Base-by-base conservation (phyloP, 2,113 vertebrate species). In the Zapus hudsonius region DNA sequence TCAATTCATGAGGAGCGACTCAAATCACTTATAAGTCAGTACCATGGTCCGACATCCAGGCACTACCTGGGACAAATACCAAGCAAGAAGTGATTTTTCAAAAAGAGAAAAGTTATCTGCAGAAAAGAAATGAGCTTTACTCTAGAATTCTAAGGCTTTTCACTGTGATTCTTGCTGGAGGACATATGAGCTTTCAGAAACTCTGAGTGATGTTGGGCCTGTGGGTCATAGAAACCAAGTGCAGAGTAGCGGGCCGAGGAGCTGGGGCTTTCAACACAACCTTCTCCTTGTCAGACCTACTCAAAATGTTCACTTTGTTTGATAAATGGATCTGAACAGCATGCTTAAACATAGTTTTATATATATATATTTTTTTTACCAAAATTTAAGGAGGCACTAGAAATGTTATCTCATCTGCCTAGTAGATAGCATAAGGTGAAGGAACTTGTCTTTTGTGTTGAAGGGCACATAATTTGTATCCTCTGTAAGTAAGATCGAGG, bases 91-190 rank as follows among this genome's bases (percentile, higher is more conserved):
- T 52, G 52, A 52, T 52, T 52, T 52, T 52, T 52, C 12, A 52
- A 52, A 52, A 52, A 15, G 15, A 87, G 11, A 47, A 67, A 31
- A 80, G 23, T 64, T 91, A 59, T 59, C 25, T 66, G 15, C 31
- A 67, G 17, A 92, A 91, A 57, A 90, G 23, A 76, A 44, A 57
- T 25, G 29, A 52, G 5, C 73, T 96, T 86, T 52, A 19, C 44
- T 75, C 57, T 23, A 69, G 17, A 89, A 55, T 79, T 59, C 27
- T 20, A 40, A 92, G 31, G 22, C 40, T 82, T 29, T 57, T 55
- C 7, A 25, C 52, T 69, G n/a, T 42, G 36, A 69, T 33, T 66
- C 17, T 86, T 80, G 17, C 70, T 73, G 92, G 52, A 85, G 55
- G 59, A 84, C 55, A 87, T 6, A 42, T 12, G 36, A 16, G 47